phyloP scores from a whole-genome alignment of 2,888 invertebrate genomes.

The Nomada ferruginata region DNA sequence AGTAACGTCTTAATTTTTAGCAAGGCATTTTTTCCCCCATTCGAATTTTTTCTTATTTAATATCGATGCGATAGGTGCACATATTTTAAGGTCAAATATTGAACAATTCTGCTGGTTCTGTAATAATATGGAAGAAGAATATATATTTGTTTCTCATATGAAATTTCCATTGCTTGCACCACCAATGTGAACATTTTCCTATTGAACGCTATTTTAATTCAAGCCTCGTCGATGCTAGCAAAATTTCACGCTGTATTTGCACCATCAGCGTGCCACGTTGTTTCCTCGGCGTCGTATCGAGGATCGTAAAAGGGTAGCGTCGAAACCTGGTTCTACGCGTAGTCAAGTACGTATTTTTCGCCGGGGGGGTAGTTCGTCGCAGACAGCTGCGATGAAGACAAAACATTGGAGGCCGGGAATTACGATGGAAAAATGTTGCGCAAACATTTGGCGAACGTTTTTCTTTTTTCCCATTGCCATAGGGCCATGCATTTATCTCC shows the following conservation, averaged over 20 bases:
- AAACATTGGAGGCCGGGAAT: conserved; percentile 70
- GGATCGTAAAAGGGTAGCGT: conserved; percentile 14
- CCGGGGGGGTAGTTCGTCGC: background rate
- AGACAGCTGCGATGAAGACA: conserved; percentile 54
- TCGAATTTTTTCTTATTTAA: no score
- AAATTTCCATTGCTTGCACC: background rate
- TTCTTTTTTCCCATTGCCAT: background rate
- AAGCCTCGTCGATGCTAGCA: background rate
- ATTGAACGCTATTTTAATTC: background rate
- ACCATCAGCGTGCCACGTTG: conserved; percentile 2
- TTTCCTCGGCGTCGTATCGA: conserved; percentile 12
- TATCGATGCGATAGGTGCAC: no score
- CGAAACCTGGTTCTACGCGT: conserved; percentile 8
- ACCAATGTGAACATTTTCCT: background rate
- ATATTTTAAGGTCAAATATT: no score
- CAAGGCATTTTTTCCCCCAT: no score
- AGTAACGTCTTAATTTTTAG: no score
- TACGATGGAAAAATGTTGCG: conserved; percentile 65
- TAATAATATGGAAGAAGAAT: background rate
- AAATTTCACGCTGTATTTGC: conserved; percentile 20
- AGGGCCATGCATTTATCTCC: background rate
- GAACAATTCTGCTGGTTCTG: background rate
- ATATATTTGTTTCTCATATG: background rate
- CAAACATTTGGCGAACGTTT: conserved; percentile 71
- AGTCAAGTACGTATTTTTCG: conserved; percentile 49